Conservation (phyloP, 2,888 invertebrate genomes). For the Epinotia nisella region DNA sequence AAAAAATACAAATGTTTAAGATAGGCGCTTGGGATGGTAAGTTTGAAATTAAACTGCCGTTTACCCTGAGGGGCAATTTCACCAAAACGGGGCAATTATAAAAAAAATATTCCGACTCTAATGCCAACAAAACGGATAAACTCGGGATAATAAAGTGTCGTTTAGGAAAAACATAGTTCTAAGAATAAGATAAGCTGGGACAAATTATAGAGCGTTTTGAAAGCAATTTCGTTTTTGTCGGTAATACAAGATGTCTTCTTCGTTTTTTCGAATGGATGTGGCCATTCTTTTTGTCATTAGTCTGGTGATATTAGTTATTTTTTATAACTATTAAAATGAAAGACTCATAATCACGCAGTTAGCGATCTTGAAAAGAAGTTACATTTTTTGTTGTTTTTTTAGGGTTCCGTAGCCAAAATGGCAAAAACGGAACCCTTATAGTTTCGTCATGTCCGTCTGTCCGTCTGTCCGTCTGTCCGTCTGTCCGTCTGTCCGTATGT, state of each 20-base stretch:
- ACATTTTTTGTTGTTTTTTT: too few relatives aligned
- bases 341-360: background rate
- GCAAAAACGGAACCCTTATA: too few relatives aligned
- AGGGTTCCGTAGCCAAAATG: too few relatives aligned
- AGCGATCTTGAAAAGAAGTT: background rate
- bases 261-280: slow-evolving; percentile 30
- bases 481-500: too few relatives aligned
- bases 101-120: slow-evolving; percentile 71
- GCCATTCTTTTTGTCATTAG: slow-evolving; percentile 34
- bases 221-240: slow-evolving; percentile 54
- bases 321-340: background rate
- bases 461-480: too few relatives aligned
- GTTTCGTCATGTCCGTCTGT: too few relatives aligned
- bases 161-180: slow-evolving; percentile 80
- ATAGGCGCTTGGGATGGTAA: slow-evolving; percentile 3
- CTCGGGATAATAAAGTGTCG: slow-evolving; percentile 81
- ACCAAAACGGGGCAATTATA: slow-evolving; percentile 67
- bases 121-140: slow-evolving; percentile 79
- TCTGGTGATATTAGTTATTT: slow-evolving; percentile 22
- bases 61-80: slow-evolving; percentile 65
- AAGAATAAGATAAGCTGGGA: slow-evolving; percentile 54
- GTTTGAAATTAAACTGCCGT: slow-evolving; percentile 73
- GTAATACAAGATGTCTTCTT: slow-evolving; percentile 22
- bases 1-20: background rate
- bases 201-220: slow-evolving; percentile 66